These are phyloP conservation scores for Chlamydotis undulata DNA, from an alignment of 2,113 vertebrate species.

Conservation along the genomic window DNA sequence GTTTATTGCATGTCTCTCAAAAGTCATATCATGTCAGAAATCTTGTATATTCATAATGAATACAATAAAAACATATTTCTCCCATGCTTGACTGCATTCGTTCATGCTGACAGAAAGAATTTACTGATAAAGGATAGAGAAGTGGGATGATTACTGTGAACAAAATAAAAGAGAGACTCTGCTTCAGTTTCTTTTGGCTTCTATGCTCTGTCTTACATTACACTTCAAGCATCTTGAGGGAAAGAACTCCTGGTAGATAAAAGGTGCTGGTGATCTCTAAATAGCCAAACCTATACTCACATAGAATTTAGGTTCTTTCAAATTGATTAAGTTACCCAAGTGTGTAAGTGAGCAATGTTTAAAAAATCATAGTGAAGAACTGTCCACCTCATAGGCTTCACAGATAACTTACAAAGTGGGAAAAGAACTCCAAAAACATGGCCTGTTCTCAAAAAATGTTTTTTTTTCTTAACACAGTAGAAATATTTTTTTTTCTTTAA, in stretches of 20 bases:
- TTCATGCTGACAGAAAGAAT: conserved; percentile 28
- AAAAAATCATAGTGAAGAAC: background rate
- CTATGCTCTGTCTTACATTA: background rate
- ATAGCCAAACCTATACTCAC: background rate
- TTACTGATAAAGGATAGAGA: background rate
- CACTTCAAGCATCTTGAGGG: background rate
- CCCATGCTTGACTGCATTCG: background rate
- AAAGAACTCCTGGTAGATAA: background rate
- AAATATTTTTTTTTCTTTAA: background rate
- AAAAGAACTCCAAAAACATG: background rate
- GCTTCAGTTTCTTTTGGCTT: background rate
- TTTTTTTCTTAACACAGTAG: background rate
- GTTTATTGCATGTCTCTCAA: background rate
- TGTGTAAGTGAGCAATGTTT: background rate
- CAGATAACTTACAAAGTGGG: background rate
- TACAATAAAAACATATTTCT: conserved; percentile 11
- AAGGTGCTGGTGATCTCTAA: background rate
- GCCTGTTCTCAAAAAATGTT: background rate
- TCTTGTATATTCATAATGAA: conserved; percentile 24
- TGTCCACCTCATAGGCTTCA: background rate
- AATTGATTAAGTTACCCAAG: background rate
- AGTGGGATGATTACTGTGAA: background rate
- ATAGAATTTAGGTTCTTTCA: background rate
- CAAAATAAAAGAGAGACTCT: background rate
- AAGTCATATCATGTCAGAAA: background rate